Conservation (phyloP, 2,888 invertebrate genomes). For the Cabera pusaria region DNA sequence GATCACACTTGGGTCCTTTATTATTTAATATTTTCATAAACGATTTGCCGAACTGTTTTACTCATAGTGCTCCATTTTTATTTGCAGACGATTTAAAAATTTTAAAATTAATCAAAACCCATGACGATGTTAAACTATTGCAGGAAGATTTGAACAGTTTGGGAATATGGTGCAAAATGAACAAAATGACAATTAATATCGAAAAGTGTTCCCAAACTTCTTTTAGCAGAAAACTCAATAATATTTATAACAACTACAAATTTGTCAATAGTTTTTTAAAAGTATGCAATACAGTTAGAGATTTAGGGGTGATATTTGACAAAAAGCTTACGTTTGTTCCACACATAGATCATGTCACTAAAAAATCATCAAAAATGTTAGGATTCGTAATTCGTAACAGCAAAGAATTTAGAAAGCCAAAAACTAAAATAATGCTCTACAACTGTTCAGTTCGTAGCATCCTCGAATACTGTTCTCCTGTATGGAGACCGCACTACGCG, state of each 20-base stretch:
- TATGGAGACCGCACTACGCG: neutral
- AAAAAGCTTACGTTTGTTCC: neutral
- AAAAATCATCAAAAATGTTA: neutral
- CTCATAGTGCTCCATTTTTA: neutral
- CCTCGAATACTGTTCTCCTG: neutral
- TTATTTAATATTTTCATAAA: constrained; percentile 1
- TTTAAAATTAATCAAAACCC: neutral
- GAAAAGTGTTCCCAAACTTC: neutral
- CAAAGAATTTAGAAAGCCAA: neutral
- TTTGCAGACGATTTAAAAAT: constrained; percentile 1
- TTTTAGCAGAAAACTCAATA: neutral
- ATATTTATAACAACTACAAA: neutral
- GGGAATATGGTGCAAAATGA: constrained; percentile 2
- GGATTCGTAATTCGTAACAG: neutral
- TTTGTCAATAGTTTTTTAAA: neutral
- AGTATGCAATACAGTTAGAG: neutral
- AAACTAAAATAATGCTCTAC: neutral
- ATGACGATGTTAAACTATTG: neutral
- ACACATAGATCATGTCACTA: neutral
- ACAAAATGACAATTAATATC: constrained; percentile 3
- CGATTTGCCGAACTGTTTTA: neutral
- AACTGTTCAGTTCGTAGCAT: neutral
- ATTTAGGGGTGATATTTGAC: neutral
- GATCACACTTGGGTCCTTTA: neutral
- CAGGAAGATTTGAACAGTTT: constrained; percentile 5